Evolutionary conservation across 2,888 invertebrate genomes (phyloP).

Genomic region (Muschampia plurimacula): DNA sequence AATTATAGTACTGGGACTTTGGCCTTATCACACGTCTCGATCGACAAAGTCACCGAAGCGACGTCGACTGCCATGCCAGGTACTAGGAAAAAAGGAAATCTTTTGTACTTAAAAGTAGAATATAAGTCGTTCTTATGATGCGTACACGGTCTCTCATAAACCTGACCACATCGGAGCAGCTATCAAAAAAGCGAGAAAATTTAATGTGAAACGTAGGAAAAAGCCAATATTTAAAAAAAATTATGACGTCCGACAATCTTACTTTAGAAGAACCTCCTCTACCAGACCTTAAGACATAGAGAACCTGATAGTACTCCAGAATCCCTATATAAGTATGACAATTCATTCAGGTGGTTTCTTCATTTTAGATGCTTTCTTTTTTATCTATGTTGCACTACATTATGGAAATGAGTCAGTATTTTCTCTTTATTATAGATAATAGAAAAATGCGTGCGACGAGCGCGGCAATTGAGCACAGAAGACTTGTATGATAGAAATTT

Average conservation of each 20-base stretch:
- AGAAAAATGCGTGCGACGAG: background rate
- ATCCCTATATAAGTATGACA: too few relatives aligned
- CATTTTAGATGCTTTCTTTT: too few relatives aligned
- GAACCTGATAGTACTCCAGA: too few relatives aligned
- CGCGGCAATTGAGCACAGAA: background rate
- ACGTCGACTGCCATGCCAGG: background rate
- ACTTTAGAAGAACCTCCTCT: too few relatives aligned
- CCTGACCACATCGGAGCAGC: background rate
- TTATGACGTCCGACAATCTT: too few relatives aligned
- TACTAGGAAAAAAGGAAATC: conserved; percentile 1
- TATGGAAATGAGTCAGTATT: too few relatives aligned
- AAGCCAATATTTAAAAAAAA: too few relatives aligned
- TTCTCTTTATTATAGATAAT: background rate
- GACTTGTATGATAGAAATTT: background rate
- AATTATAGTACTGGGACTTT: background rate
- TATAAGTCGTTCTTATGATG: background rate
- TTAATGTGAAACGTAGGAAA: too few relatives aligned
- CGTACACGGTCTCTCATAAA: background rate
- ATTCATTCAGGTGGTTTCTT: too few relatives aligned
- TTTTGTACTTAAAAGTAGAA: background rate
- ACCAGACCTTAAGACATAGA: too few relatives aligned
- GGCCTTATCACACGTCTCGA: conserved; percentile 7
- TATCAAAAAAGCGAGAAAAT: background rate
- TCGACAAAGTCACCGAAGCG: background rate
- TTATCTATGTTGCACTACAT: too few relatives aligned